These are phyloP conservation scores for Drosophila pseudoananassae DNA, from an alignment of 1,140 invertebrate species.

Conservation along the genomic window DNA sequence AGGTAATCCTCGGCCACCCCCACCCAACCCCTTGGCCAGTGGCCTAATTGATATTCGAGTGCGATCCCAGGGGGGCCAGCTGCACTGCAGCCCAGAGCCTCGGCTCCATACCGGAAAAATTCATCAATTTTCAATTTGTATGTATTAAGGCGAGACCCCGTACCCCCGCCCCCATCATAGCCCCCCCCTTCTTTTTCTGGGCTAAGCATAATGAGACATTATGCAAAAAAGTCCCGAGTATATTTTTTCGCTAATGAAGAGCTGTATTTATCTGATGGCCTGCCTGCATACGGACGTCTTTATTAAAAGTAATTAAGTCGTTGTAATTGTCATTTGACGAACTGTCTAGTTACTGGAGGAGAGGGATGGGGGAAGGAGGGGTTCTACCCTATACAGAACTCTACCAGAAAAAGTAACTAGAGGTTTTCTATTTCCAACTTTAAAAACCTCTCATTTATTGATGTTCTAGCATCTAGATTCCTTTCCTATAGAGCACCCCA, in stretches of 20 bases:
- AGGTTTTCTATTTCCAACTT: neutral
- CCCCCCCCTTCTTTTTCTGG: conserved; percentile 5
- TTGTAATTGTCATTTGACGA: conserved; percentile 79
- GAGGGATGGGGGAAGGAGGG: too few species aligned
- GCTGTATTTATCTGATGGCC: conserved; percentile 16
- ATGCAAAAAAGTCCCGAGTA: conserved; percentile 66
- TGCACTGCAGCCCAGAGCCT: conserved; percentile 17
- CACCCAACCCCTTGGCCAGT: neutral
- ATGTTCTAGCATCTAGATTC: neutral
- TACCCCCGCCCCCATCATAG: neutral
- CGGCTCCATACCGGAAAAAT: conserved; percentile 72
- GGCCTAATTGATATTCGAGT: conserved; percentile 63
- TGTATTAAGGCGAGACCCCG: conserved; percentile 72
- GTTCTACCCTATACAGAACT: neutral
- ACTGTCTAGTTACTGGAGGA: conserved; percentile 13
- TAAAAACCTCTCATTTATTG: too few species aligned
- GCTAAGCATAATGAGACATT: conserved; percentile 80
- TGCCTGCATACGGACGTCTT: conserved; percentile 72
- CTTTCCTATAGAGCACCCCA: conserved; percentile 10
- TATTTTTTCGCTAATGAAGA: conserved; percentile 77
- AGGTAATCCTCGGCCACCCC: conserved; percentile 22
- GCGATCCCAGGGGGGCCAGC: conserved; percentile 33
- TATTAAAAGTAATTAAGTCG: conserved; percentile 81
- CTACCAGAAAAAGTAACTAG: neutral
- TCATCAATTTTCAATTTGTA: conserved; percentile 83